Conservation (phyloP, 2,113 vertebrate species). For the Murina feae region DNA sequence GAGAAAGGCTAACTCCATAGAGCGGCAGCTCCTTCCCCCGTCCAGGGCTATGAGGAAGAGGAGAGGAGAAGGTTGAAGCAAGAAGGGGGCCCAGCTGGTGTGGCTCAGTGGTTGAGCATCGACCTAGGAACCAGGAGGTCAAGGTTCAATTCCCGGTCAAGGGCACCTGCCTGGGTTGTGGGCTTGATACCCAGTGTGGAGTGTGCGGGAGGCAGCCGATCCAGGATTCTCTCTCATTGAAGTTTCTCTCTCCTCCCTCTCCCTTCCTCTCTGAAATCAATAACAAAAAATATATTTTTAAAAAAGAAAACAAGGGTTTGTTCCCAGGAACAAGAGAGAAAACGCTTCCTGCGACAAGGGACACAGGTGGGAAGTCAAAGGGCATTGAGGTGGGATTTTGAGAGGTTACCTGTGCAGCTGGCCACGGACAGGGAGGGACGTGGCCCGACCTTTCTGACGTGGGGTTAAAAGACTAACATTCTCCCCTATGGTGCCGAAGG, state of each 20-base stretch:
- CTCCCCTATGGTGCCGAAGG: neutral
- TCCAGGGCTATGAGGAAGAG: neutral
- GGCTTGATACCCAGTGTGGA: no score
- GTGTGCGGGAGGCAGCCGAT: no score
- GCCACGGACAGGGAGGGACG: neutral
- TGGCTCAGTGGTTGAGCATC: no score
- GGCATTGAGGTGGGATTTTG: neutral
- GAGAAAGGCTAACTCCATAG: neutral
- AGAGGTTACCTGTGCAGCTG: neutral
- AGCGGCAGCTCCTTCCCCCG: neutral
- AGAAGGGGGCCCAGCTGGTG: no score
- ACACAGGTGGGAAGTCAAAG: neutral
- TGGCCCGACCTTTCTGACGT: neutral
- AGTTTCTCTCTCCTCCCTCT: no score
- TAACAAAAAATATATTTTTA: neutral
- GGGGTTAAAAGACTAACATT: neutral
- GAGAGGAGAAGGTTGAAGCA: neutral
- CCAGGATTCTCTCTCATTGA: no score
- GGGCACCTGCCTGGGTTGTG: no score
- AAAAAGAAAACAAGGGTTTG: neutral
- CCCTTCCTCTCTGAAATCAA: no score
- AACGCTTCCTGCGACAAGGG: neutral
- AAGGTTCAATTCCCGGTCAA: accelerated
- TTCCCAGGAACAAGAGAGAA: neutral
- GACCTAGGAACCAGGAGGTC: no score